Evolutionary conservation across 1,140 invertebrate genomes (phyloP).

Genomic region (Drosophila lini): DNA sequence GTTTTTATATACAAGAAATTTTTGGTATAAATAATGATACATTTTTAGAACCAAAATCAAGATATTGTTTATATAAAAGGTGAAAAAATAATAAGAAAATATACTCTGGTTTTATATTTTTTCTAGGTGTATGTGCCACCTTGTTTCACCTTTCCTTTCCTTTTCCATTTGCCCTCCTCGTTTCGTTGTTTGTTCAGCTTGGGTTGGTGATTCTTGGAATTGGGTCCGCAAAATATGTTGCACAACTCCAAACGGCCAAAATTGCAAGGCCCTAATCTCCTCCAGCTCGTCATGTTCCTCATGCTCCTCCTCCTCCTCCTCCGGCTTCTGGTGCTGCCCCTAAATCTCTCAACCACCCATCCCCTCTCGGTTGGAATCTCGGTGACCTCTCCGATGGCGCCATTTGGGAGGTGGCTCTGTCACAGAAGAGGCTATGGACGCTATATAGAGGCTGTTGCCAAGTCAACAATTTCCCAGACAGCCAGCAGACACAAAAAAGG

Average conservation of each 20-base stretch:
- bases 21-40: background rate
- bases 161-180: conserved; percentile 16
- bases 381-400: conserved; percentile 28
- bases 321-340: background rate
- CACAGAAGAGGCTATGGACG: conserved; percentile 37
- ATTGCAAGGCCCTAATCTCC: conserved; percentile 22
- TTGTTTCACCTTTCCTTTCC: conserved; percentile 38
- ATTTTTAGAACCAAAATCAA: background rate
- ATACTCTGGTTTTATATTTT: background rate
- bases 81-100: background rate
- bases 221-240: conserved; percentile 47
- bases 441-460: conserved; percentile 58
- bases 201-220: conserved; percentile 35
- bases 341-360: background rate
- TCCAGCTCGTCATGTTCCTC: background rate
- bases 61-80: background rate
- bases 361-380: background rate
- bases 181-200: conserved; percentile 47
- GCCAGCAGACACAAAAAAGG: conserved; percentile 63
- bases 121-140: conserved; percentile 22
- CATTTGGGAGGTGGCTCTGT: conserved; percentile 32
- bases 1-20: background rate
- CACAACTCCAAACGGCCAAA: conserved; percentile 35
- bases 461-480: conserved; percentile 74
- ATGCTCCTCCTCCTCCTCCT: background rate